A percentile compares a stretch with the other conserved stretches of the same genome.
Evolutionary conservation across 2,797 vertebrate species (phyloP).

Genomic region (Antrozous pallidus): DNA sequence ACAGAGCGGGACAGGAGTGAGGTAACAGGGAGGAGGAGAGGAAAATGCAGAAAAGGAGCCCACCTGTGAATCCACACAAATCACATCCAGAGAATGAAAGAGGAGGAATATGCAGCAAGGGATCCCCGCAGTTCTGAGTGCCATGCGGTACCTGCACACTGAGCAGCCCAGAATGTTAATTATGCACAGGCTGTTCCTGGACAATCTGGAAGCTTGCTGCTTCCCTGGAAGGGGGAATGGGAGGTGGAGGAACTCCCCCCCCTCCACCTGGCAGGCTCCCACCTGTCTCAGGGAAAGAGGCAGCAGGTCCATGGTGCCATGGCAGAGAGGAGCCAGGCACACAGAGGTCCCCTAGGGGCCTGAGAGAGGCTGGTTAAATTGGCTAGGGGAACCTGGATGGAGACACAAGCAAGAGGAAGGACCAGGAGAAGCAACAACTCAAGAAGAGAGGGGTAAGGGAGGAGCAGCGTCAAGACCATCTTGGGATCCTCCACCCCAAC

Average conservation of each 20-base stretch:
- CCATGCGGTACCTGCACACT: background rate
- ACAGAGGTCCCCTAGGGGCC: background rate
- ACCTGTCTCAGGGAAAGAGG: background rate
- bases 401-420: background rate
- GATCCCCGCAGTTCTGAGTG: background rate
- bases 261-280: background rate
- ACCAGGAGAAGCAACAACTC: background rate
- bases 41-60: background rate
- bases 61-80: fast-evolving
- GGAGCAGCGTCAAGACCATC: background rate
- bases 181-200: background rate
- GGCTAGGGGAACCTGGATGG: background rate
- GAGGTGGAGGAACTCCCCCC: background rate
- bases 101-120: background rate
- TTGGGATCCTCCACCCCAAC: fast-evolving
- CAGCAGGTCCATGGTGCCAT: background rate
- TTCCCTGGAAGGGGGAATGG: background rate
- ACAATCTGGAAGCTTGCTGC: background rate
- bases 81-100: background rate
- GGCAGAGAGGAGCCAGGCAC: background rate
- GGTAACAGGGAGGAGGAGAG: background rate
- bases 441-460: background rate
- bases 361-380: background rate
- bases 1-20: background rate
- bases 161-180: slow-evolving; percentile 52